Conservation (phyloP, 2,888 invertebrate genomes). For the Atrina japonica region DNA sequence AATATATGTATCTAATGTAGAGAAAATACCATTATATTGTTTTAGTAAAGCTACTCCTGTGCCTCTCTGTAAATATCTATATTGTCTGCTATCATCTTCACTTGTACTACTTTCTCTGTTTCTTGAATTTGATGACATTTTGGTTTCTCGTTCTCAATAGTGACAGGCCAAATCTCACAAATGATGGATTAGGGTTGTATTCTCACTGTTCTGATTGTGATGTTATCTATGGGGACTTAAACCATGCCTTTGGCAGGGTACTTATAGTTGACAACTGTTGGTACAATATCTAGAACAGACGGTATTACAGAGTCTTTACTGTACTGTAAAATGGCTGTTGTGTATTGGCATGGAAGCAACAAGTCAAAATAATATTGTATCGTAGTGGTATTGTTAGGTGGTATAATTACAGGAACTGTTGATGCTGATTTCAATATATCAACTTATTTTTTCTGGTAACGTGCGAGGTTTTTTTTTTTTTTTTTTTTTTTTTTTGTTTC, state of each 20-base stretch:
- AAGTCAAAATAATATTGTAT: constrained; percentile 9
- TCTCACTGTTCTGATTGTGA: constrained; percentile 18
- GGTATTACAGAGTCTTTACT: constrained; percentile 6
- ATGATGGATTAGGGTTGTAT: constrained; percentile 3
- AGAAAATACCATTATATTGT: too few species aligned
- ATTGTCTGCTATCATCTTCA: neutral
- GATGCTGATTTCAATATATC: constrained; percentile 20
- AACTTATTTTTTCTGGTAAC: too few species aligned
- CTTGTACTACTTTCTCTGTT: too few species aligned
- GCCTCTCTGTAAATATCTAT: too few species aligned
- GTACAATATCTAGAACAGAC: constrained; percentile 19
- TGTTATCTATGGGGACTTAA: neutral
- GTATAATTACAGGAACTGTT: constrained; percentile 1
- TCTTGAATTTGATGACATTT: too few species aligned
- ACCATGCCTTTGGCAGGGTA: too few species aligned
- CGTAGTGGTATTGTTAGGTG: constrained; percentile 4
- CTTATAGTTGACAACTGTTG: neutral
- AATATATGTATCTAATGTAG: neutral
- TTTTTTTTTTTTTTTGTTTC: constrained; percentile 11
- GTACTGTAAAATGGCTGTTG: constrained; percentile 13
- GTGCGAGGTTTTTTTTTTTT: constrained; percentile 9
- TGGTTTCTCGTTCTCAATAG: too few species aligned
- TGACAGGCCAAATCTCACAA: constrained; percentile 17
- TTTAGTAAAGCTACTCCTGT: neutral
- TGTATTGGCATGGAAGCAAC: neutral